Conservation (phyloP, 2,888 invertebrate species). For the Choristoneura rosaceana region DNA sequence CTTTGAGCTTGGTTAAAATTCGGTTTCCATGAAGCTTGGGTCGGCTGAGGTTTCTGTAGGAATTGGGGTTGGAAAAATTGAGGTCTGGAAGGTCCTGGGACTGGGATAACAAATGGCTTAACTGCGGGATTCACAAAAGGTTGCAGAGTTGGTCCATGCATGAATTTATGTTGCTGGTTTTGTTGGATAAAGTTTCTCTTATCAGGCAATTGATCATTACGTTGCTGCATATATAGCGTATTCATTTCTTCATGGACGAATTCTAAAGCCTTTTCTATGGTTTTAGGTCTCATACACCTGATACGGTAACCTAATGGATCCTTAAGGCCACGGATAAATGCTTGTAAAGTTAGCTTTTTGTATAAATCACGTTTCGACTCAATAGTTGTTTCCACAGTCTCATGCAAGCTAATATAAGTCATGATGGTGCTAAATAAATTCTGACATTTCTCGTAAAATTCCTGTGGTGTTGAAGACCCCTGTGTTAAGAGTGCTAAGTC, state of each 20-base stretch:
- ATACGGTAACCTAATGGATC: slow-evolving; percentile 44
- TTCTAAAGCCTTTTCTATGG: slow-evolving; percentile 14
- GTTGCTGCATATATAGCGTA: neutral
- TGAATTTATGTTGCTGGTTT: neutral
- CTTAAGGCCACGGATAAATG: slow-evolving; percentile 42
- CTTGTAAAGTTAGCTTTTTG: slow-evolving; percentile 44
- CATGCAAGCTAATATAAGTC: slow-evolving; percentile 44
- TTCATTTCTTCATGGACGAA: neutral
- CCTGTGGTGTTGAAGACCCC: neutral
- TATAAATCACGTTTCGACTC: slow-evolving; percentile 41
- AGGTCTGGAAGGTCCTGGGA: neutral
- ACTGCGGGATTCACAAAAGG: neutral
- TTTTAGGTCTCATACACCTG: slow-evolving; percentile 43
- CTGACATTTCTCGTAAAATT: slow-evolving; percentile 47
- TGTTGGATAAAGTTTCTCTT: neutral
- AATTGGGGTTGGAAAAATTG: no score
- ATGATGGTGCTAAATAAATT: slow-evolving; percentile 49
- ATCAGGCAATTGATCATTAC: neutral
- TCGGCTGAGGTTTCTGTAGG: slow-evolving; percentile 43
- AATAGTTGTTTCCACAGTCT: slow-evolving; percentile 36
- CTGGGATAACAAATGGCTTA: neutral
- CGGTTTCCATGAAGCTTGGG: slow-evolving; percentile 33
- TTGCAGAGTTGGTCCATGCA: neutral
- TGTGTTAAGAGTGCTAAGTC: slow-evolving; percentile 24
- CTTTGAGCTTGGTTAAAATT: no score